phyloP scores from a whole-genome alignment of 2,888 invertebrate species.

The Malachius bipustulatus region DNA sequence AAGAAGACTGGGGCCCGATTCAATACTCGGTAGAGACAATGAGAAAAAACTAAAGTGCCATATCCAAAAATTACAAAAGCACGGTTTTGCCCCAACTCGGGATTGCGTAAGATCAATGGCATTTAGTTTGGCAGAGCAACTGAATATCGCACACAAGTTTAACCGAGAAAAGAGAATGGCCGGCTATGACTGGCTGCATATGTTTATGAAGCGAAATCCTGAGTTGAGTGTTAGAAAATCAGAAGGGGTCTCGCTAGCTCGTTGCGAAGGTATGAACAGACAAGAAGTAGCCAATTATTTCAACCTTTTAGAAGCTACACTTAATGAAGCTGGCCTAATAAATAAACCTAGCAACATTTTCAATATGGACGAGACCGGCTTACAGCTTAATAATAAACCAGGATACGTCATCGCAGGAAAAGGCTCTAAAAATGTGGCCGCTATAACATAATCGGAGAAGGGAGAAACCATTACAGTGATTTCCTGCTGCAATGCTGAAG shows the following conservation, averaged over 20 bases:
- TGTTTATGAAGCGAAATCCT: no score
- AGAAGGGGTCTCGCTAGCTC: conserved; percentile 12
- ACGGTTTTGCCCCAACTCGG: no score
- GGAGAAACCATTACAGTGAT: conserved; percentile 28
- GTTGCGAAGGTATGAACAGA: background rate
- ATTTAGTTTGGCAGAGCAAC: no score
- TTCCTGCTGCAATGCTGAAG: conserved; percentile 28
- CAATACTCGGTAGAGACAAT: no score
- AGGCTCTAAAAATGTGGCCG: conserved; percentile 20
- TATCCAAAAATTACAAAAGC: no score
- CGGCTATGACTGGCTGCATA: no score
- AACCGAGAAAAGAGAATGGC: no score
- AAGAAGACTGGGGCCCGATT: no score
- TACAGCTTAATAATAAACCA: conserved; percentile 31
- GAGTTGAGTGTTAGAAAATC: conserved; percentile 11
- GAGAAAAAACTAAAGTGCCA: no score
- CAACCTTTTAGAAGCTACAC: conserved; percentile 11
- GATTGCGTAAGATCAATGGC: no score
- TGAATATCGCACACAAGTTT: no score
- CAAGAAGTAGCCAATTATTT: conserved; percentile 12
- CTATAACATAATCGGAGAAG: conserved; percentile 23
- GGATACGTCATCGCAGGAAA: conserved; percentile 23
- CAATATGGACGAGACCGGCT: no score
- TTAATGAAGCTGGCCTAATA: conserved; percentile 23
- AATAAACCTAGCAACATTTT: conserved; percentile 24